Base-by-base conservation (phyloP, 2,888 invertebrate species). In the Megamerina dolium region DNA sequence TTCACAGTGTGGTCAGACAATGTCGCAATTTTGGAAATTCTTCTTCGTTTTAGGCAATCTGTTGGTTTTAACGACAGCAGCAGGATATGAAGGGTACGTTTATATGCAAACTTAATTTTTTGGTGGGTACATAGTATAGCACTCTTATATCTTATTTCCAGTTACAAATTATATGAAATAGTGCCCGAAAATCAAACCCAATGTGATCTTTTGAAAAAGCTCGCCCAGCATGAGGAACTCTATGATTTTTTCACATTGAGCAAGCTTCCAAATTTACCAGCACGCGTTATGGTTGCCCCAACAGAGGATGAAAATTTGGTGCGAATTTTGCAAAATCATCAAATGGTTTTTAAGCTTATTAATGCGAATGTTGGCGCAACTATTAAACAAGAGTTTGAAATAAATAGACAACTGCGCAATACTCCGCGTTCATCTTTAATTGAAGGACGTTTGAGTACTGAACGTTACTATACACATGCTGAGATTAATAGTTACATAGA, bases 401-500 rank as follows among this genome's bases (percentile, higher is more conserved):
- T 51, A 19, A 54, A 49, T 4, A n/a, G n/a, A n/a, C 56, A 47
- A 17, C 36, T 57, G 13, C 54, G 46, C 14, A 52, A 58, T 1
- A 49, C 45, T 4, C 35, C 47, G 2, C 37, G 38, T 0, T 55
- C 59, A 3, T 56, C 55, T 16, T 46, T 52, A 2, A 60, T 60
- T 34, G 56, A 57, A 29, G 61, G 61, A 12, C 59, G 62, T 43
- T n/a, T 43, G 4, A 51, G 53, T 37, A 64, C 56, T 1, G 64
- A 66, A 8, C 63, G 63, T 4, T 65, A 61, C 36, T 63, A 66
- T 35, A 49, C 52, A 0, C 60, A 62, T 27, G 49, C 39, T 17
- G 70, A 70, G 75, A 76, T 82, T 21, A 70, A 75, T 46, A 68
- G 60, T 0, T 77, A 77, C 48, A 55, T 80, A 42, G 69, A 73